These are phyloP conservation scores for Octomys mimax DNA, from an alignment of 2,797 vertebrate genomes.

Conservation along the genomic window DNA sequence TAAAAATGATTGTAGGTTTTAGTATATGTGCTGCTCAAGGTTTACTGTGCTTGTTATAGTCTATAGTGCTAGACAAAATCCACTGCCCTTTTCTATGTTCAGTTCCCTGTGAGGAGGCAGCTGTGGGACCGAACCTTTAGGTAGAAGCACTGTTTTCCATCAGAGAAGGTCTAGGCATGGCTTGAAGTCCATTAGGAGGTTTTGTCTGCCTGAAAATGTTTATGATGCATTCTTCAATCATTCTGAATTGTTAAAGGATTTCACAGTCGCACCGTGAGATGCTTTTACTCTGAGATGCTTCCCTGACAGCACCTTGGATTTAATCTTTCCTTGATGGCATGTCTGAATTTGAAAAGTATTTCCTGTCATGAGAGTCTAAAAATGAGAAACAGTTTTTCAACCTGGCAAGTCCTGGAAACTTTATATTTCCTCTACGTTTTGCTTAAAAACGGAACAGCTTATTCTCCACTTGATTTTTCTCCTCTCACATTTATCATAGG, in stretches of 20 bases:
- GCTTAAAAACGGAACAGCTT: neutral
- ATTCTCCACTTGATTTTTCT: neutral
- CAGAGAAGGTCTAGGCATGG: neutral
- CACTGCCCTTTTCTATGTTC: neutral
- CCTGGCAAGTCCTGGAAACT: neutral
- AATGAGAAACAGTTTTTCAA: constrained; percentile 50
- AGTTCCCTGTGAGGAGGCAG: neutral
- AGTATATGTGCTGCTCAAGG: neutral
- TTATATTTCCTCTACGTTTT: constrained; percentile 30
- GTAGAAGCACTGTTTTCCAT: neutral
- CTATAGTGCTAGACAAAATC: neutral
- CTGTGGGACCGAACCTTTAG: neutral
- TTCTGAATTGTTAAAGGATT: constrained; percentile 11
- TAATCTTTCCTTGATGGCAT: constrained; percentile 39
- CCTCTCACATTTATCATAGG: neutral
- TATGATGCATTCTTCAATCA: constrained; percentile 2
- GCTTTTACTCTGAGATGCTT: constrained; percentile 42
- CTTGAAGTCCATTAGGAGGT: constrained; percentile 33
- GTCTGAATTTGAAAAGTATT: constrained; percentile 54
- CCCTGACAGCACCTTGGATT: constrained; percentile 43
- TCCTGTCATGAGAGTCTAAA: constrained; percentile 38
- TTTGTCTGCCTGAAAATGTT: constrained; percentile 24
- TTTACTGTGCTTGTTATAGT: neutral
- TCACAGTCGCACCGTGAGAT: constrained; percentile 40
- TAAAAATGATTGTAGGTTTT: neutral